Evolutionary conservation across 2,888 invertebrate species (phyloP), one percentile per base, ranked within the genome.

Genomic region (Metallyticus violacea): DNA sequence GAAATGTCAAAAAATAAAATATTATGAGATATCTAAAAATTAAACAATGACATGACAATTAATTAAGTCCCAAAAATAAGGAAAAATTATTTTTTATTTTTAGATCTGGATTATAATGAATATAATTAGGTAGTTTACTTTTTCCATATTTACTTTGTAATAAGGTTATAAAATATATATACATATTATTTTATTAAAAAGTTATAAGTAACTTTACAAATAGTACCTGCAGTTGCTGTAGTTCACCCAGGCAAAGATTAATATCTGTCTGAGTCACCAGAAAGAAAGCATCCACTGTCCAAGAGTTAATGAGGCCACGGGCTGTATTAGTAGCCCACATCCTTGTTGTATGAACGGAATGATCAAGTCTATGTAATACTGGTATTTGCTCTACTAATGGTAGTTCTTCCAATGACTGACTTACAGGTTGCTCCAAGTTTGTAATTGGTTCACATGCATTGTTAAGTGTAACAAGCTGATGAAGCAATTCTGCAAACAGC

Each of bases 371-470:
- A 91, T 96, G 96, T 78, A 96, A 91, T 28, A 96, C 95, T 1
- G 97, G 95, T 90, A 97, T 97, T 91, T 97, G 97, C 90, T 97
- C 97, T 0, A 97, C 96, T 30, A 97, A 93, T 0, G 97, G 96
- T 87, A 97, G 91, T 89, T 90, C 89, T 89, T 95, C 95, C n/a
- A 96, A 92, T 1, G 96, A 96, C 0, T 95, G 95, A 2, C 95
- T 96, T 81, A 94, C 90, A 85, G 95, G 94, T 93, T 95, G 95
- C 89, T 96, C 95, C 89, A 94, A 94, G 0, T 95, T 95, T 1
- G 95, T 94, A 4, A n/a, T 27, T 7, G 83, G 83, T 90, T 96
- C 95, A 89, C 96, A 97, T 89, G 95, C 95, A 91, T 97, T 97
- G 89, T 95, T 96, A 15, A 96, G 91, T 0, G 93, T 93, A 0